Percentiles rank a stretch among this genome's conserved stretches.
Evolutionary conservation across 1,140 invertebrate species (phyloP).

Genomic region (Drosophila orosa): DNA sequence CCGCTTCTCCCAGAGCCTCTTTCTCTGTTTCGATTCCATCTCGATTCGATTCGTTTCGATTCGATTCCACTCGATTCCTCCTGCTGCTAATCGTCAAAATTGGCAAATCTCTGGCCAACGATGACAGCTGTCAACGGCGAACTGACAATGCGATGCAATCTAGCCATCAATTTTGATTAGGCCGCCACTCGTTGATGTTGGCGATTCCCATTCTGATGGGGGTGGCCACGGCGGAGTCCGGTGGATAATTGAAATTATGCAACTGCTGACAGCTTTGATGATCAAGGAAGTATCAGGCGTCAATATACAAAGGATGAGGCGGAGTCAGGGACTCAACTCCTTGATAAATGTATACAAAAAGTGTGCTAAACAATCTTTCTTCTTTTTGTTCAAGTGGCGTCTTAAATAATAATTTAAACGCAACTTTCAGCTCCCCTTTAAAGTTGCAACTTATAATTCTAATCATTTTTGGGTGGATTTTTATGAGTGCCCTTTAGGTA

Average conservation of each 20-base stretch:
- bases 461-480: neutral
- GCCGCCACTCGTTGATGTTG: conserved; percentile 16
- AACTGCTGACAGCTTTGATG: conserved; percentile 30
- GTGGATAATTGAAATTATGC: conserved; percentile 69
- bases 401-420: neutral
- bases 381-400: too few relatives aligned
- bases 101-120: conserved; percentile 54
- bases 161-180: conserved; percentile 78
- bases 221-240: neutral
- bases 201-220: neutral
- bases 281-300: neutral
- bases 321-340: neutral
- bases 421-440: too few relatives aligned
- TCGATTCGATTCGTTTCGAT: conserved; percentile 1
- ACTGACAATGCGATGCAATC: conserved; percentile 53
- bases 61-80: conserved; percentile 2
- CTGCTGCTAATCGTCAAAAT: conserved; percentile 62
- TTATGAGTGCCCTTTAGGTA: neutral
- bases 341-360: neutral
- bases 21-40: neutral
- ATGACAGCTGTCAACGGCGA: conserved; percentile 68
- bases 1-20: neutral
- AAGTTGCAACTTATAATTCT: neutral
- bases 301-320: neutral
- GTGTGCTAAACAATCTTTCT: too few relatives aligned